A percentile compares a stretch with the other conserved stretches of the same genome.
phyloP scores from a whole-genome alignment of 2,888 invertebrate genomes.

The Quadroppia sp. region DNA sequence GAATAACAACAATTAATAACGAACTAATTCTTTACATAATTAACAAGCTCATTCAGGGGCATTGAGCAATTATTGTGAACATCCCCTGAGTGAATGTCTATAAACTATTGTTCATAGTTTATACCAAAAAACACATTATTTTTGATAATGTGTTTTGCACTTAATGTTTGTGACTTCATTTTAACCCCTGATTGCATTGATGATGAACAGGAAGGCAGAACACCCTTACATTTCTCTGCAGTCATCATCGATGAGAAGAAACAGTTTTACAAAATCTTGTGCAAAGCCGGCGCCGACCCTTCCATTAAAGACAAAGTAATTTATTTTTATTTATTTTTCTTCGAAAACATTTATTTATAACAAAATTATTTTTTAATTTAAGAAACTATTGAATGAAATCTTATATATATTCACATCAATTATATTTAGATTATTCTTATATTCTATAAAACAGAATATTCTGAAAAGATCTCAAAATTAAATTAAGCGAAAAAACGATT shows the following conservation, averaged over 20 bases:
- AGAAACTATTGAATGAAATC: too few species aligned
- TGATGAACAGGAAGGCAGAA: conserved; percentile 64
- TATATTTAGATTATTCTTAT: background rate
- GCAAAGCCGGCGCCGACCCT: conserved; percentile 77
- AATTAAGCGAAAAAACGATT: background rate
- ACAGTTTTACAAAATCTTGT: conserved; percentile 70
- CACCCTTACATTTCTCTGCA: conserved; percentile 82
- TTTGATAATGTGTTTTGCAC: background rate
- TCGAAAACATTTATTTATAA: too few species aligned
- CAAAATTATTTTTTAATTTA: too few species aligned
- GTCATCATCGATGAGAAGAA: conserved; percentile 69
- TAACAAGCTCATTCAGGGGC: too few species aligned
- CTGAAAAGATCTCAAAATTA: too few species aligned
- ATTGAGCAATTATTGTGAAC: too few species aligned
- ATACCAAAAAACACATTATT: too few species aligned
- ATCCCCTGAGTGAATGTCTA: too few species aligned
- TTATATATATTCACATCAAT: background rate
- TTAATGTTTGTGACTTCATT: background rate
- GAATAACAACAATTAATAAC: too few species aligned
- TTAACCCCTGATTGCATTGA: background rate
- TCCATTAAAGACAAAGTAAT: conserved; percentile 72
- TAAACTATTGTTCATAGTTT: too few species aligned
- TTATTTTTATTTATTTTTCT: too few species aligned
- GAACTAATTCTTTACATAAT: too few species aligned
- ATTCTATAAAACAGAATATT: background rate